Base-by-base conservation (phyloP, 2,888 invertebrate species). In the Chrysopilus asiliformis region DNA sequence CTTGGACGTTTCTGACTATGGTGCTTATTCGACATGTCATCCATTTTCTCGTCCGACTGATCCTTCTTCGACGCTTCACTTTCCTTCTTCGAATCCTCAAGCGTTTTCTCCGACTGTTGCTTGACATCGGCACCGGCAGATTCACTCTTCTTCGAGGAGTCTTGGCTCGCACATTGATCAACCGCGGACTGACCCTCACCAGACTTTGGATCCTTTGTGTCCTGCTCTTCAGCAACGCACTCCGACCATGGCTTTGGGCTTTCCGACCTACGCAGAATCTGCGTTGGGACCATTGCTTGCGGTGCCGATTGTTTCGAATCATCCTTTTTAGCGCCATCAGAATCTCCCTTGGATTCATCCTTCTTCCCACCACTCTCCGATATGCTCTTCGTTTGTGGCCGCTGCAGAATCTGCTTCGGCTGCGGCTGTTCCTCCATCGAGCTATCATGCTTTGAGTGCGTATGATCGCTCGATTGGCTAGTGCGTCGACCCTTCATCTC, bases 331-430 rank as follows among this genome's bases (percentile, higher is more conserved):
- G 39, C 43, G 13, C 41, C 42, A 39, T 53, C 53, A 2, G 54
- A 52, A 36, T 39, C 34, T 19, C 18, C 10, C 30, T 39, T 39
- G 4, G 18, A 9, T 7, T 32, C 35, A 55, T 52, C 40, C 53
- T 60, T 59, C 50, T 29, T 53, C 47, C 4, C 49, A 16, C 33
- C 31, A 15, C 34, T 32, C 20, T 39, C 38, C 16, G 41, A 39
- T 9, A 38, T 22, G 13, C 34, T 48, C 15, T 25, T 38, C 9
- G 32, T 38, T 26, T 51, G 53, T 6, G 58, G 55, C 3, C 64
- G 53, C 44, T 64, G 64, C 18, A 64, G 44, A 37, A 64, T 64
- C 28, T 51, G 51, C 42, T 62, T 61, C 1, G 62, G 60, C 38
- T 60, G 60, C 40, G 56, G 54, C 12, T 58, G 38, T 27, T 60